phyloP scores from a whole-genome alignment of 1,140 invertebrate species.

The Hypothenemus hampei region DNA sequence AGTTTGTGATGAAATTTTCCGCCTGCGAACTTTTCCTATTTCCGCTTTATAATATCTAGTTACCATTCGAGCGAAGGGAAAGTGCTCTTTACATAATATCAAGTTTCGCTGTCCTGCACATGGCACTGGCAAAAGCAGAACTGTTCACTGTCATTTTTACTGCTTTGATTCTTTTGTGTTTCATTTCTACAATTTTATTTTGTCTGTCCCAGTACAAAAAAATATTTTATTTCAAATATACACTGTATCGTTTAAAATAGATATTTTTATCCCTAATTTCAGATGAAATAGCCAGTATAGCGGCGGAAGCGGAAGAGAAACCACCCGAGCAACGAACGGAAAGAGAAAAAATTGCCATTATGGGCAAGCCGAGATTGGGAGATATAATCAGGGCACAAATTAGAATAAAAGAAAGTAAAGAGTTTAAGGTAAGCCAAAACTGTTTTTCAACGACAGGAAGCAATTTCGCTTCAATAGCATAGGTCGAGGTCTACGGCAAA shows the following conservation, averaged over 20 bases:
- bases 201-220: no score
- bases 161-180: no score
- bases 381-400: slow-evolving; percentile 79
- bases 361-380: slow-evolving; percentile 86
- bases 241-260: no score
- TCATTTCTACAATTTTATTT: no score
- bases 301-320: slow-evolving; percentile 58
- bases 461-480: background rate
- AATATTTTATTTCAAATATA: no score
- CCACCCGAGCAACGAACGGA: slow-evolving; percentile 58
- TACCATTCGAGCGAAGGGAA: background rate
- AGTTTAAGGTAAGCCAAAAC: slow-evolving; percentile 80
- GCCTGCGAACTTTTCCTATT: background rate
- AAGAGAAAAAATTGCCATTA: slow-evolving; percentile 83
- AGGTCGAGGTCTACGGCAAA: no score
- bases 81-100: slow-evolving; percentile 8
- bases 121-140: no score
- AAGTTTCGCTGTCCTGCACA: no score
- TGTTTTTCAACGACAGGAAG: background rate
- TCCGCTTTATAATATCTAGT: background rate
- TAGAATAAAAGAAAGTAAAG: slow-evolving; percentile 93
- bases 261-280: slow-evolving; percentile 6
- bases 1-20: background rate
- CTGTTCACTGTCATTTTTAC: no score
- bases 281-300: slow-evolving; percentile 57